Evolutionary conservation across 1,140 invertebrate genomes (phyloP).

Genomic region (Drosophila pseudoobscura): DNA sequence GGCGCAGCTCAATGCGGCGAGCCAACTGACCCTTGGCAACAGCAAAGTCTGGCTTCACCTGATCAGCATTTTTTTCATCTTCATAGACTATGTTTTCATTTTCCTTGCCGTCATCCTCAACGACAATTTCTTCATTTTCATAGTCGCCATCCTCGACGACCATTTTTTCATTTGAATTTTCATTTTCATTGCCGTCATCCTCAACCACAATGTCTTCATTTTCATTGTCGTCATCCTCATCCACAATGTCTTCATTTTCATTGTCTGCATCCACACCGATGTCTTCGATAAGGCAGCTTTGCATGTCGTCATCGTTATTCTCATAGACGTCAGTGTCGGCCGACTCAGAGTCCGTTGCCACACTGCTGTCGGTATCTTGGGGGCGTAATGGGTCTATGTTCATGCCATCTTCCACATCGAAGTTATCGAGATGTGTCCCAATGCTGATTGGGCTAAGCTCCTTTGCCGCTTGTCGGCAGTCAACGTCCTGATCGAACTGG

Average conservation of each 20-base stretch:
- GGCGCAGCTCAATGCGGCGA: constrained; percentile 39
- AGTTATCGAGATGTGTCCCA: not conserved
- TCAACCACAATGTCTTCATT: not conserved
- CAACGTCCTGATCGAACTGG: constrained; percentile 33
- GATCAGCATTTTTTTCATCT: not conserved
- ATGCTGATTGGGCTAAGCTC: constrained; percentile 1
- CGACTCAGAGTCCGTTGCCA: no score
- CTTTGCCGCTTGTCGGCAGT: constrained; percentile 48
- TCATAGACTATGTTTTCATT: not conserved
- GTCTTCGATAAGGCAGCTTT: no score
- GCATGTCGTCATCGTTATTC: no score
- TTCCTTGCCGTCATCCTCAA: constrained; percentile 1
- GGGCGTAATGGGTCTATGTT: no score
- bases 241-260: not conserved
- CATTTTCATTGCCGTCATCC: not conserved
- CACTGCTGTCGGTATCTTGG: no score
- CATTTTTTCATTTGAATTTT: not conserved
- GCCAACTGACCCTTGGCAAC: constrained; percentile 24
- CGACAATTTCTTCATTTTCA: not conserved
- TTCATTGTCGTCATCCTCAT: no score
- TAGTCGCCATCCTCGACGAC: no score
- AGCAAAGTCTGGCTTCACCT: not conserved
- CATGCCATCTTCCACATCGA: not conserved
- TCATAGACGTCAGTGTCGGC: no score
- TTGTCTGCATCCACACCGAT: not conserved